These are phyloP conservation scores for Sitodiplosis mosellana DNA, from an alignment of 1,140 invertebrate genomes.

Conservation along the genomic window DNA sequence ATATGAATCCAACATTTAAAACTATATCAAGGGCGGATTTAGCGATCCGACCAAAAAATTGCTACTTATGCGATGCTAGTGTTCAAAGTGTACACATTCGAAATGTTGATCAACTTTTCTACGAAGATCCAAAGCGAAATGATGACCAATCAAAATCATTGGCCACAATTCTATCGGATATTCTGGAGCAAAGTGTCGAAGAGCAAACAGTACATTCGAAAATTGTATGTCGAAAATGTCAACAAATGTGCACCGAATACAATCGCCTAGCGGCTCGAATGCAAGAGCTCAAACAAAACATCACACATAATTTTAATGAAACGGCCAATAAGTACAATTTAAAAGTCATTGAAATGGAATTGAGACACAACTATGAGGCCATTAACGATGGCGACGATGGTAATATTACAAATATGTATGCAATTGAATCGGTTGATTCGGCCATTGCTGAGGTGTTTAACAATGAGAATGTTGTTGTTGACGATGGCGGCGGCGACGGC, in stretches of 20 bases:
- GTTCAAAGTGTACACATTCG: too few relatives aligned
- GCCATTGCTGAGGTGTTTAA: background rate
- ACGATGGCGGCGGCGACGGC: too few relatives aligned
- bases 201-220: constrained; percentile 30
- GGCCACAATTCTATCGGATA: constrained; percentile 25
- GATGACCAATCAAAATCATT: constrained; percentile 23
- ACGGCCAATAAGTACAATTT: background rate
- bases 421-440: background rate
- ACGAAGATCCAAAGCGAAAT: background rate
- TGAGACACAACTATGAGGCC: background rate
- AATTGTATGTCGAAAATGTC: constrained; percentile 44
- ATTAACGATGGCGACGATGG: background rate
- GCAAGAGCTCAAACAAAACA: background rate
- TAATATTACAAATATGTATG: background rate
- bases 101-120: too few relatives aligned
- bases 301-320: background rate
- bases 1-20: too few relatives aligned
- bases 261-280: constrained; percentile 30
- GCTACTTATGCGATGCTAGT: too few relatives aligned
- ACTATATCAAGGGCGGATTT: too few relatives aligned
- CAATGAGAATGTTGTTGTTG: too few relatives aligned
- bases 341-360: background rate
- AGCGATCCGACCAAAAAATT: too few relatives aligned
- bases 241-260: constrained; percentile 36
- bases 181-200: constrained; percentile 30